phyloP scores from a whole-genome alignment of 1,140 invertebrate genomes.

The Euwallacea similis region DNA sequence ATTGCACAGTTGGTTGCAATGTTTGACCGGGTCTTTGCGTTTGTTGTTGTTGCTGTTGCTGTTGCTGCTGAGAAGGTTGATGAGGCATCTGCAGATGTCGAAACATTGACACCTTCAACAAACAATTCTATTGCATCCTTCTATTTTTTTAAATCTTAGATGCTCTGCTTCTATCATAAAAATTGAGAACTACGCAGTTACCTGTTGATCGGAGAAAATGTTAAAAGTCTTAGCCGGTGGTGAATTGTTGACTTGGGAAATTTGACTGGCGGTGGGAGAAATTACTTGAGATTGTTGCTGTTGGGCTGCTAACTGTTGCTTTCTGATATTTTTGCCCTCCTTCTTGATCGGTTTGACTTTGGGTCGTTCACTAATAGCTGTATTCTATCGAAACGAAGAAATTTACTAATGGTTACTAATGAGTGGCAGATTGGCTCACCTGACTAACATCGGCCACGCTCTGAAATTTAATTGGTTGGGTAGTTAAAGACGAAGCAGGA shows the following conservation, averaged over 20 bases:
- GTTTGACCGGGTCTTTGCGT: conserved; percentile 17
- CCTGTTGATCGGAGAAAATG: conserved; percentile 35
- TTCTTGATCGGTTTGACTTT: conserved; percentile 79
- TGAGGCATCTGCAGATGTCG: conserved; percentile 42
- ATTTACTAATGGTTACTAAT: neutral
- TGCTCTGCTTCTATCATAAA: neutral
- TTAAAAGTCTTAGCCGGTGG: conserved; percentile 39
- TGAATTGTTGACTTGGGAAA: conserved; percentile 34
- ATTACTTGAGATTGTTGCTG: conserved; percentile 45
- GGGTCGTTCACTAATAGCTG: conserved; percentile 76
- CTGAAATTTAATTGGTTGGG: conserved; percentile 48
- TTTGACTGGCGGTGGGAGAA: conserved; percentile 46
- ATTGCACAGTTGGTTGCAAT: conserved; percentile 18
- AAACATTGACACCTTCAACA: conserved; percentile 41
- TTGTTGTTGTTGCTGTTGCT: too few species aligned
- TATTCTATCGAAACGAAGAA: conserved; percentile 57
- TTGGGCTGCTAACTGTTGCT: conserved; percentile 51
- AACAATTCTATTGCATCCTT: conserved; percentile 7
- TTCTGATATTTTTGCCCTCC: conserved; percentile 68
- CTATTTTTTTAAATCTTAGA: neutral
- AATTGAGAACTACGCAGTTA: neutral
- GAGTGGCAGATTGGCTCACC: conserved; percentile 46
- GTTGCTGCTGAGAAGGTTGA: conserved; percentile 18
- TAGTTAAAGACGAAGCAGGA: conserved; percentile 32
- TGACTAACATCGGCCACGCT: conserved; percentile 50